Evolutionary conservation across 2,797 vertebrate genomes (phyloP).

Genomic region (Crocodylus rhombifer): DNA sequence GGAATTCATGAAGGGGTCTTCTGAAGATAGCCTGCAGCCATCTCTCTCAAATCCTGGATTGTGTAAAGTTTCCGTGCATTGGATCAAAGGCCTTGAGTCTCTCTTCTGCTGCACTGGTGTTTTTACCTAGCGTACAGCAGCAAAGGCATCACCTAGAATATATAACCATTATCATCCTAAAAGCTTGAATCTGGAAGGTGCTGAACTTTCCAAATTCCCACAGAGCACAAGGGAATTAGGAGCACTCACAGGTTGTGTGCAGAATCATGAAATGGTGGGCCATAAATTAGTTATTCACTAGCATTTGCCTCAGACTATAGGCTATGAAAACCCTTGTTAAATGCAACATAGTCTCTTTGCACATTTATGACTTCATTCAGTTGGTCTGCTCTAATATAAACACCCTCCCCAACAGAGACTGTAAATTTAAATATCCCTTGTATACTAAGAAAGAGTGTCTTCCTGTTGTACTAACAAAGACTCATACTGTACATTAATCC

Average conservation of each 20-base stretch:
- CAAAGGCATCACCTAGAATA: not conserved
- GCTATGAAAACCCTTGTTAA: slow-evolving; percentile 9
- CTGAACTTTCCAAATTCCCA: not conserved
- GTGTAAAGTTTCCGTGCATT: not conserved
- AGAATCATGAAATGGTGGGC: not conserved
- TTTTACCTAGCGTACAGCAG: not conserved
- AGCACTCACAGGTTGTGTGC: not conserved
- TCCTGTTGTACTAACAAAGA: slow-evolving; percentile 57
- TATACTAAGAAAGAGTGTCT: slow-evolving; percentile 43
- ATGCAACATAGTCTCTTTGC: slow-evolving; percentile 16
- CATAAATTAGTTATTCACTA: slow-evolving; percentile 38
- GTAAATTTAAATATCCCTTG: slow-evolving; percentile 60
- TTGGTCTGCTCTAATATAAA: slow-evolving; percentile 3
- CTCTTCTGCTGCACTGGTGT: not conserved
- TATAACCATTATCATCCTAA: not conserved
- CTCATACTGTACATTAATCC: slow-evolving; percentile 58
- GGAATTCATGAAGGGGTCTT: not conserved
- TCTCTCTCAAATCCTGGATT: not conserved
- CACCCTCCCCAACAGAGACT: not conserved
- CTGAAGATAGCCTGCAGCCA: not conserved
- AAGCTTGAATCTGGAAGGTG: not conserved
- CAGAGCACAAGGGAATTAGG: not conserved
- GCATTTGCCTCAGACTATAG: not conserved
- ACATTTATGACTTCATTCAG: not conserved
- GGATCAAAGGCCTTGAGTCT: not conserved